Base-by-base conservation (phyloP, 2,113 vertebrate genomes). In the Pantherophis guttatus region DNA sequence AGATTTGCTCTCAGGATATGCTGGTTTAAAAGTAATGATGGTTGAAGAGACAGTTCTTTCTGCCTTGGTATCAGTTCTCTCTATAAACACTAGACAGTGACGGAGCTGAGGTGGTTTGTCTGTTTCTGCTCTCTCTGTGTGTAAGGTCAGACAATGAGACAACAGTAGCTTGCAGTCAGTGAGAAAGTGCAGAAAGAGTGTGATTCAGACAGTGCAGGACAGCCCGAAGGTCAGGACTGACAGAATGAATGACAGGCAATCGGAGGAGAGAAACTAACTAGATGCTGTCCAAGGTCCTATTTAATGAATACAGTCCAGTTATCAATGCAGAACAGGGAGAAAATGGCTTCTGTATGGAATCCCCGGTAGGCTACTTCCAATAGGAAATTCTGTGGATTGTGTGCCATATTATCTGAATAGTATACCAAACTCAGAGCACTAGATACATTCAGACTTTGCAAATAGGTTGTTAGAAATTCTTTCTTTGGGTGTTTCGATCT, bases 201-300 rank as follows among this genome's bases (percentile, higher is more conserved):
- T 50, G 89, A 96, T 95, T 96, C 96, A 94, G 96, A 96, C 94
- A 96, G 94, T 96, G 53, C 93, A 95, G 95, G 95, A 95, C 94
- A 96, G 97, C 98, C 98, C 96, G 96, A 96, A 98, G 98, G 98
- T 97, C 95, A 92, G 92, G 96, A 93, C 97, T 98, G 98, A 98
- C 98, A 98, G 97, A 96, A 97, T 98, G 98, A 96, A 97, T 98
- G 98, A 98, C 98, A 98, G 97, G 97, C 97, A 98, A 92, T 98
- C 98, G 97, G 89, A 91, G 96, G 96, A 94, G 96, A 93, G 88
- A 91, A 96, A 94, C 96, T 97, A 94, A 88, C 87, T 95, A 95
- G 96, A 95, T 94, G 96, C 95, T 94, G 94, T 97, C 98, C 97
- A 24, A 90, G 97, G 97, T 96, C 89, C 98, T 91, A 95, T 95